Evolutionary conservation across 2,113 vertebrate species (phyloP).

Genomic region (Accipiter cooperii): DNA sequence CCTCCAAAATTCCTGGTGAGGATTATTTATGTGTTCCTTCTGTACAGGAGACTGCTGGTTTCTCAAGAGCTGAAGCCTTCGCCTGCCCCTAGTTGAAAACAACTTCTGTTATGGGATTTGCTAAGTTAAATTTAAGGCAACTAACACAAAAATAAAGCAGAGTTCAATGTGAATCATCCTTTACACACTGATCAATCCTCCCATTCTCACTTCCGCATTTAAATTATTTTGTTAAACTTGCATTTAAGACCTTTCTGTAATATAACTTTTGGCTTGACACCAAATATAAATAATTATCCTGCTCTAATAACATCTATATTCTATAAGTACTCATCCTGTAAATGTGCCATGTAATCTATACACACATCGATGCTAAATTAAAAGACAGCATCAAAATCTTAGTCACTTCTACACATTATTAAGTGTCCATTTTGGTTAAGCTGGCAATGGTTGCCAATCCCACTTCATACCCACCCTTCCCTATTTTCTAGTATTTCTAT

Average conservation of each 20-base stretch:
- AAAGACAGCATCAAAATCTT: slow-evolving; percentile 20
- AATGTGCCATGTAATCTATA: background rate
- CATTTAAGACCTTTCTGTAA: background rate
- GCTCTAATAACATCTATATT: background rate
- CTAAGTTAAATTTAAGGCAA: background rate
- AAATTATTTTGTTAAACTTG: background rate
- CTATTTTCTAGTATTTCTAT: background rate
- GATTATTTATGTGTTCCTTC: background rate
- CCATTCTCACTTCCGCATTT: background rate
- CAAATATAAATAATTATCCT: background rate
- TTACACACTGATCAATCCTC: background rate
- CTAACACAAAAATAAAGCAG: background rate
- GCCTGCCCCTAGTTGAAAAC: background rate
- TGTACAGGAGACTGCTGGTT: background rate
- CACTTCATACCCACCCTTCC: background rate
- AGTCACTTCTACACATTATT: background rate
- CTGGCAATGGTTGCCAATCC: background rate
- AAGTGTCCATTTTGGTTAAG: background rate
- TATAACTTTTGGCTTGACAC: background rate
- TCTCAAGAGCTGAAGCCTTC: background rate
- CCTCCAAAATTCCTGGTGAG: background rate
- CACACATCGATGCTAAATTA: background rate
- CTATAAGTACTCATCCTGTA: background rate
- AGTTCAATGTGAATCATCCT: background rate
- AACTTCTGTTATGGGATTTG: background rate